Conservation (phyloP, 35 echinoderm and acorn worm genomes). For the Chiridota heheva region DNA sequence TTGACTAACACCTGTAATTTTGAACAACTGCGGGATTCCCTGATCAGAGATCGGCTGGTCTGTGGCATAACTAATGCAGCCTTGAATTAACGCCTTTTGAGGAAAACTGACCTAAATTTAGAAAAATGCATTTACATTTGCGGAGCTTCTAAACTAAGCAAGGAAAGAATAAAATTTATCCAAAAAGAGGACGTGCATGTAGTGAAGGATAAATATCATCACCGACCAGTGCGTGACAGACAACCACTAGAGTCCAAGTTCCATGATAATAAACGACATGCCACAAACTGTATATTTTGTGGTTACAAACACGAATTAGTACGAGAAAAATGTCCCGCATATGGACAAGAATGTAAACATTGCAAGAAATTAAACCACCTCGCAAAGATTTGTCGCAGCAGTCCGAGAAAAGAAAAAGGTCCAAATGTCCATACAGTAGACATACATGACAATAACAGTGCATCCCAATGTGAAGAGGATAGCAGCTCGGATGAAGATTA, state of each 20-base stretch:
- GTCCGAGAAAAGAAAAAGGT: too few relatives aligned
- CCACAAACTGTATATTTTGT: constrained; percentile 53
- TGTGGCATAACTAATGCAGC: not conserved
- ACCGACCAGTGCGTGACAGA: not conserved
- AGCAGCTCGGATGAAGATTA: constrained; percentile 11
- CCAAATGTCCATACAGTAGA: constrained; percentile 14
- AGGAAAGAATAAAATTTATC: not conserved
- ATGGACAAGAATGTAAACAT: constrained; percentile 51
- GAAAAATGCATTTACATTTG: not conserved
- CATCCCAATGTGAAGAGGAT: constrained; percentile 20
- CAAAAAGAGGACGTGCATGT: constrained; percentile 4
- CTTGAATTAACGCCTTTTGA: not conserved
- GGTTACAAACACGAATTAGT: constrained; percentile 35
- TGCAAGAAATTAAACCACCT: constrained; percentile 58
- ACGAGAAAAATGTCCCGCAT: constrained; percentile 57
- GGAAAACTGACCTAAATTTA: not conserved
- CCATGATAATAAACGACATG: not conserved
- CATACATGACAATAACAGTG: too few relatives aligned
- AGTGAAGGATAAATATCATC: not conserved
- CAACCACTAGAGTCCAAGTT: not conserved
- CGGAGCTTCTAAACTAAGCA: not conserved
- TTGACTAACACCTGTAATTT: not conserved
- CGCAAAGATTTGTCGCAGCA: not conserved
- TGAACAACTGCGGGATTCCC: not conserved
- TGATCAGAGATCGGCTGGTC: not conserved